Evolutionary conservation across 2,797 vertebrate genomes (phyloP).

Genomic region (Lithobates sylvaticus): DNA sequence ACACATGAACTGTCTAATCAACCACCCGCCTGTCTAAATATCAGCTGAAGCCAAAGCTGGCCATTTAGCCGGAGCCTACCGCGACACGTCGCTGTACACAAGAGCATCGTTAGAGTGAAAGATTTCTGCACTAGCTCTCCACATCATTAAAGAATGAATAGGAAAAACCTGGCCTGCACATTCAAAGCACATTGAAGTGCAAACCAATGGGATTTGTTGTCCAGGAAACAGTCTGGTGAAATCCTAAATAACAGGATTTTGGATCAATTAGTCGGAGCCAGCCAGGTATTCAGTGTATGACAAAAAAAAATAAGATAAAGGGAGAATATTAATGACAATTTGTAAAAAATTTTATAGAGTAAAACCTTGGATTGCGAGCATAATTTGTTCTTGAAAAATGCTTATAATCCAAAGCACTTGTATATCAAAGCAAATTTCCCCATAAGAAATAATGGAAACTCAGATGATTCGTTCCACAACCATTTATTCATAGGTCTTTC

Average conservation of each 20-base stretch:
- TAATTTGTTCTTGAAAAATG: too few relatives aligned
- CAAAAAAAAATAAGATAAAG: neutral
- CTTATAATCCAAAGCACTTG: too few relatives aligned
- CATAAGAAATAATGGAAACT: too few relatives aligned
- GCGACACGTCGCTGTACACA: neutral
- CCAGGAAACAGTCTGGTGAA: slow-evolving; percentile 6
- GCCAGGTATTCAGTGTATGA: neutral
- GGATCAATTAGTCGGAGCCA: neutral
- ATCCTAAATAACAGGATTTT: neutral
- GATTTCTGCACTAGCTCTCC: neutral
- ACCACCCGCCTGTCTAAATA: slow-evolving; percentile 41
- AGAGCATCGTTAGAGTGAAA: slow-evolving; percentile 14
- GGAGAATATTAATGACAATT: neutral
- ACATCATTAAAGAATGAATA: neutral
- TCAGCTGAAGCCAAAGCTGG: neutral
- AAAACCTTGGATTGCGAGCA: too few relatives aligned
- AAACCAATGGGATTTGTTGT: slow-evolving; percentile 19
- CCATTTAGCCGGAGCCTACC: slow-evolving; percentile 9
- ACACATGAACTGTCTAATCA: slow-evolving; percentile 41
- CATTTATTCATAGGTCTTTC: too few relatives aligned
- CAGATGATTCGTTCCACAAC: too few relatives aligned
- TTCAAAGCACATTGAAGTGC: neutral
- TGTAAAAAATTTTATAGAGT: too few relatives aligned
- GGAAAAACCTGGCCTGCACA: neutral
- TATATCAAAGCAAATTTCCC: too few relatives aligned